Evolutionary conservation across 2,888 invertebrate genomes (phyloP), one percentile per base, ranked within the genome.

Genomic region (Melinaea marsaeus): DNA sequence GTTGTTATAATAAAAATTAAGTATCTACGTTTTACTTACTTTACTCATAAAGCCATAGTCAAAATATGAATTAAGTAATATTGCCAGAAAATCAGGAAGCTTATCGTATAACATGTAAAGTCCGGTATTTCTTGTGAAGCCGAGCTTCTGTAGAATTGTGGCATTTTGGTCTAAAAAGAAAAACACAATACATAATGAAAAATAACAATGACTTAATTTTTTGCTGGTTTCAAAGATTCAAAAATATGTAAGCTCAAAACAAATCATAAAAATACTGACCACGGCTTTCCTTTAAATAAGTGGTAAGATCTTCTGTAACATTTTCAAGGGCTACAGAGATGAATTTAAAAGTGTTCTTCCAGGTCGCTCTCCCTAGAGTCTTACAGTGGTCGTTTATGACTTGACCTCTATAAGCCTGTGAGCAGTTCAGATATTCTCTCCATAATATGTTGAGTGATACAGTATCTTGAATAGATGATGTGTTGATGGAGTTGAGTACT

Each of bases 41-140:
- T 90, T 88, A 62, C 78, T 84, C 87, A 91, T 89, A 59, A 91
- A 92, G 0, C 85, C 88, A 42, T 81, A 83, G 69, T 91, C 91
- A 75, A 82, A 85, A 70, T 89, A 91, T 0, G 91, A 91, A 74
- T 91, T 87, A 37, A 90, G 73, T 2, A 92, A 72, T 0, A 86
- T 83, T 0, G 80, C 83, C 2, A 89, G 69, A 55, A 87, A 86
- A 46, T 90, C 88, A 0, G 87, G 80, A 57, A 91, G 73, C 60
- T 82, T 84, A 7, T 87, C 83, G 64, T 87, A 91, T 37, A 91
- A 62, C 48, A 79, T 73, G 69, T 85, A 89, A 0, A 90, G 71
- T 0, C 84, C 83, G 0, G 91, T 91, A 58, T 67, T 79, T 32
- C 76, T 81, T 0, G 88, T 91, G 69, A 92, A 92, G 0, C 91